Evolutionary conservation across 2,113 vertebrate species (phyloP).

Genomic region (Carassius carassius): DNA sequence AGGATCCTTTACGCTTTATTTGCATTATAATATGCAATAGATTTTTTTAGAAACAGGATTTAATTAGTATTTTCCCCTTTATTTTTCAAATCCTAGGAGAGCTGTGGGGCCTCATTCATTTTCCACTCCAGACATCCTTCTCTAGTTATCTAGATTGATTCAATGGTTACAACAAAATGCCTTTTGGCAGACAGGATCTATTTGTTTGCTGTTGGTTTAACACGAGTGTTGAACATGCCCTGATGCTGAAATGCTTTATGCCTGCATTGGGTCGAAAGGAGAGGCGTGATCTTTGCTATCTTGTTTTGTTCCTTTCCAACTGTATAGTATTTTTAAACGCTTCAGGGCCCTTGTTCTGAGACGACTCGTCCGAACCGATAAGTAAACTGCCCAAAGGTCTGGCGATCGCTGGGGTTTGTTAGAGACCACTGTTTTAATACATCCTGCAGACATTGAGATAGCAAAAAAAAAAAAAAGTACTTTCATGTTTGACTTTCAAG

Average conservation of each 20-base stretch:
- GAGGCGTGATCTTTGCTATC: constrained; percentile 41
- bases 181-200: constrained; percentile 50
- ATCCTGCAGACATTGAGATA: constrained; percentile 13
- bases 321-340: constrained; percentile 20
- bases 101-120: constrained; percentile 57
- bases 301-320: constrained; percentile 13
- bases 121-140: constrained; percentile 58
- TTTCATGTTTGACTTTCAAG: constrained; percentile 7
- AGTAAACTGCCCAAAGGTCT: constrained; percentile 2
- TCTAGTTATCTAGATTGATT: constrained; percentile 69
- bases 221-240: constrained; percentile 30
- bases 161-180: constrained; percentile 62
- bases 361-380: constrained; percentile 3
- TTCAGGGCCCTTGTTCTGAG: constrained; percentile 21
- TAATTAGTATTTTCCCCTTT: constrained; percentile 68
- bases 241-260: constrained; percentile 41
- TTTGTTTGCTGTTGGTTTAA: constrained; percentile 37
- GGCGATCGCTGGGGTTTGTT: neutral
- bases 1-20: constrained; percentile 63
- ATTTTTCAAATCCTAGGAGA: constrained; percentile 25
- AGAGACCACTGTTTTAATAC: neutral
- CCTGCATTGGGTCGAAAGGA: constrained; percentile 36
- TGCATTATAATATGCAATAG: constrained; percentile 70
- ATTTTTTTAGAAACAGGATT: constrained; percentile 63
- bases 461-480: neutral